phyloP scores from a whole-genome alignment of 2,888 invertebrate genomes.

The Callyntrura guangdongensis region DNA sequence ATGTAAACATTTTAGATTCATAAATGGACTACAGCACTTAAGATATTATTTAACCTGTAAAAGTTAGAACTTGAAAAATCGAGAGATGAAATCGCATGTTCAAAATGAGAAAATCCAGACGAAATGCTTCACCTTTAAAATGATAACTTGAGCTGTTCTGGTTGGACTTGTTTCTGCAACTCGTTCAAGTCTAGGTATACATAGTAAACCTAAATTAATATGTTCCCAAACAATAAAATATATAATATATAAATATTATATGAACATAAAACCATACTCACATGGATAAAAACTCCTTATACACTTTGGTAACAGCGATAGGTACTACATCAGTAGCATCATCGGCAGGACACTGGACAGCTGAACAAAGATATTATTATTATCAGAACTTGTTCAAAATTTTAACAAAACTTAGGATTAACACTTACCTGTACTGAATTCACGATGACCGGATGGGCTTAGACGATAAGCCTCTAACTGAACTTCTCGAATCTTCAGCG shows the following conservation, averaged over 20 bases:
- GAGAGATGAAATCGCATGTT: neutral
- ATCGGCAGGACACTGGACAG: constrained; percentile 90
- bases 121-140: constrained; percentile 17
- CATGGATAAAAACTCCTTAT: constrained; percentile 87
- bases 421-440: constrained; percentile 89
- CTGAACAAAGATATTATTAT: constrained; percentile 86
- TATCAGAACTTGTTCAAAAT: too few species aligned
- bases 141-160: constrained; percentile 48
- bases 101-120: constrained; percentile 36
- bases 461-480: constrained; percentile 91
- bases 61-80: constrained; percentile 35
- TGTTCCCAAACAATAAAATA: too few species aligned
- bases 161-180: constrained; percentile 46
- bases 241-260: too few species aligned
- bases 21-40: constrained; percentile 13
- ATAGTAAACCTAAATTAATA: too few species aligned
- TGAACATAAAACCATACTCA: neutral
- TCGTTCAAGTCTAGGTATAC: too few species aligned
- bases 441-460: constrained; percentile 76
- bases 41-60: constrained; percentile 30
- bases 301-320: constrained; percentile 97
- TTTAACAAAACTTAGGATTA: constrained; percentile 29
- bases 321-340: constrained; percentile 97
- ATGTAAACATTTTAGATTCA: too few species aligned
- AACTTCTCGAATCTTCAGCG: constrained; percentile 88